These are phyloP conservation scores for Heteractis magnifica DNA, from an alignment of 92 coral and sea anemone species.

Conservation along the genomic window DNA sequence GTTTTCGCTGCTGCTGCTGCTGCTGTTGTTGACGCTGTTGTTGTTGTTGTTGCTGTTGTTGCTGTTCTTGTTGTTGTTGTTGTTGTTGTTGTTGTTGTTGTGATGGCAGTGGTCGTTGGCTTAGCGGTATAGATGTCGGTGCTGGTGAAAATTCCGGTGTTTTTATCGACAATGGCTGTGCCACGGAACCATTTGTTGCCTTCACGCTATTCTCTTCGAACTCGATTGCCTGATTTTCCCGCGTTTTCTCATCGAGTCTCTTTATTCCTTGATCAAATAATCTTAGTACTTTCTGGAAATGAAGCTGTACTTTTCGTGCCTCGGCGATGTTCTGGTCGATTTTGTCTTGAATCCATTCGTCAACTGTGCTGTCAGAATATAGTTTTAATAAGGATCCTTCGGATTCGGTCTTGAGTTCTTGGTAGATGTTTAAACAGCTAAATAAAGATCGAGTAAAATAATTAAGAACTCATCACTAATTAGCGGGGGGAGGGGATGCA, in stretches of 20 bases:
- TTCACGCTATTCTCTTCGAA: background rate
- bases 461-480: no score
- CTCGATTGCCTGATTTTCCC: background rate
- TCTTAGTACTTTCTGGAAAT: slow-evolving; percentile 12
- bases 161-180: background rate
- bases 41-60: background rate
- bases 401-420: slow-evolving; percentile 42
- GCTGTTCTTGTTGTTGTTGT: background rate
- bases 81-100: background rate
- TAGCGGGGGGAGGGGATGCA: no score
- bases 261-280: background rate
- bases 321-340: slow-evolving; percentile 41
- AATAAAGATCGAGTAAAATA: background rate
- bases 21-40: background rate
- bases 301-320: background rate
- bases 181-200: background rate
- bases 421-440: slow-evolving; percentile 50
- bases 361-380: slow-evolving; percentile 51
- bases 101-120: background rate
- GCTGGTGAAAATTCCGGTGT: background rate
- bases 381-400: slow-evolving; percentile 26
- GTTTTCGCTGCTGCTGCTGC: slow-evolving; percentile 5
- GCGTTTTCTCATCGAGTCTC: background rate
- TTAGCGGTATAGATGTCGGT: background rate
- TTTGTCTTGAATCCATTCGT: slow-evolving; percentile 84